Percentiles rank a stretch among this genome's conserved stretches.
Evolutionary conservation across 2,113 vertebrate species (phyloP).

Genomic region (Nanorana parkeri): DNA sequence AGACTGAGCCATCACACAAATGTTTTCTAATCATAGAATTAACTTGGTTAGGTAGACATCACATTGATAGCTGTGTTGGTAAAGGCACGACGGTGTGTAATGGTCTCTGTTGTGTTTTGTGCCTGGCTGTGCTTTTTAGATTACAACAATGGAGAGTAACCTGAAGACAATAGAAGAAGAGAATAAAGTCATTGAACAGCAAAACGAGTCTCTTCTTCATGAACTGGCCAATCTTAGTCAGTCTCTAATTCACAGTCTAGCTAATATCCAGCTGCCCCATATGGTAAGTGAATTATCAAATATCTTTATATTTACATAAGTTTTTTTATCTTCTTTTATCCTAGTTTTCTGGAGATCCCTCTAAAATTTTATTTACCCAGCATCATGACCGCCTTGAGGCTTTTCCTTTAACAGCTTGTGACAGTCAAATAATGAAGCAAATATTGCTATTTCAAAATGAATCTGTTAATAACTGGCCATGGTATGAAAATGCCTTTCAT

Average conservation of each 20-base stretch:
- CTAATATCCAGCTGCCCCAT: conserved; percentile 98
- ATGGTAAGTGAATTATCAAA: conserved; percentile 89
- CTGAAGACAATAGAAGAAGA: conserved; percentile 99
- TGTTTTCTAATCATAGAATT: background rate
- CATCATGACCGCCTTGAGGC: too few relatives aligned
- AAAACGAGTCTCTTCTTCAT: conserved; percentile 98
- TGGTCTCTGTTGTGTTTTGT: conserved; percentile 63
- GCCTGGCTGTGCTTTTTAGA: conserved; percentile 77
- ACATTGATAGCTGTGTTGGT: background rate
- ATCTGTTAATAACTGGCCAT: too few relatives aligned
- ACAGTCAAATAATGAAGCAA: too few relatives aligned
- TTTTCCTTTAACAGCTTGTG: too few relatives aligned
- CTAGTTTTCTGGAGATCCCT: too few relatives aligned
- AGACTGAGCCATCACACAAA: too few relatives aligned
- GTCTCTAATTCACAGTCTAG: conserved; percentile 98
- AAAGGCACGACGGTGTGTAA: conserved; percentile 47
- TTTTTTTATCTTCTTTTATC: too few relatives aligned
- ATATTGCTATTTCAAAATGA: too few relatives aligned
- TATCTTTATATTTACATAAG: too few relatives aligned
- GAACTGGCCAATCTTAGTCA: conserved; percentile 98
- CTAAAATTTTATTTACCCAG: too few relatives aligned
- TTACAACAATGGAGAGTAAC: conserved; percentile 99
- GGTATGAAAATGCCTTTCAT: too few relatives aligned
- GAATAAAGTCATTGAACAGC: conserved; percentile 99
- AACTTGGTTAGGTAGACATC: background rate